Base-by-base conservation (phyloP, 2,888 invertebrate species). In the Sthenelais limicola region DNA sequence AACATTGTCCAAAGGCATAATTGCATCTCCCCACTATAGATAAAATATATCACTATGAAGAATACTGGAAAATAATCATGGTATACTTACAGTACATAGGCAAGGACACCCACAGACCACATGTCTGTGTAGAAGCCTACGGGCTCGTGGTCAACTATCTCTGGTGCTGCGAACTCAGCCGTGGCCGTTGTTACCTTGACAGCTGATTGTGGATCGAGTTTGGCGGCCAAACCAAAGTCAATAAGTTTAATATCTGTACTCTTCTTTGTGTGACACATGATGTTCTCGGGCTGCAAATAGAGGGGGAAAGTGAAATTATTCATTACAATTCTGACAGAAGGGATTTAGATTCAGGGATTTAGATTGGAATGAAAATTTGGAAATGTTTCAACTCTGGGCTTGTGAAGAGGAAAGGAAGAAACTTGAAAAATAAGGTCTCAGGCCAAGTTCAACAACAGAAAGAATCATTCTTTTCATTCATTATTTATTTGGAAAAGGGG, bases 101-200 rank as follows among this genome's bases (percentile, higher is more conserved):
- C 93, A n/a, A 99, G 91, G 0, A 99, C 99, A 84, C 99, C 99
- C 38, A 97, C 94, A 43, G 98, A 98, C 99, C 99, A 99, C 99
- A 99, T 99, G 87, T 99, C 99, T 0, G 99, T 99, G 90, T 98
- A 99, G 91, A 99, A 99, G 71, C 99, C 99, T 76, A 99, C 98
- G 0, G 98, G 96, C 88, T 99, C 98, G 21, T 98, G 91, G 85
- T 98, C 97, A 0, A 98, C 98, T 76, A 99, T 97, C 91, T 99
- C 99, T 0, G 99, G 99, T 51, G 99, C 98, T 0, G 99, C 99
- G 89, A 99, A 99, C 89, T 99, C 99, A 0, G 99, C 98, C 0
- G 99, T 99, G 74, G 98, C 98, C 0, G 98, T 98, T 2, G 97
- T 97, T 77, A 99, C 98, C 90, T 99, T 99, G 3, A 99, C 98